Percentiles rank a stretch among this genome's conserved stretches.
Conservation (phyloP, 2,113 vertebrate genomes). For the Brachypteracias leptosomus region DNA sequence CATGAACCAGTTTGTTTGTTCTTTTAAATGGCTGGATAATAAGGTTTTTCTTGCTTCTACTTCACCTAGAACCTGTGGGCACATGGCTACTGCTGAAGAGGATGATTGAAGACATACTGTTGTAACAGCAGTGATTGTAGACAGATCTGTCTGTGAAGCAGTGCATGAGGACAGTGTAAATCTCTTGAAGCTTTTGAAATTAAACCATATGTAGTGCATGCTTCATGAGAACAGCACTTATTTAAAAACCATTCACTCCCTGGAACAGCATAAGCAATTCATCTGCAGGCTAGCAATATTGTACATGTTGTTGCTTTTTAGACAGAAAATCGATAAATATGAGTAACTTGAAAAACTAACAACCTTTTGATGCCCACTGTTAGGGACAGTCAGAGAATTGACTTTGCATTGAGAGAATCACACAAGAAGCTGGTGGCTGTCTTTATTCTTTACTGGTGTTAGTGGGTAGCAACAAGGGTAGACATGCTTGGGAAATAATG, state of each 20-base stretch:
- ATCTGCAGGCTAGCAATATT: neutral
- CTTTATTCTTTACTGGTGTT: neutral
- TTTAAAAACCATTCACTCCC: neutral
- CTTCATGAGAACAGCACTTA: neutral
- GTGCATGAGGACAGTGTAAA: neutral
- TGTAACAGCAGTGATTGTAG: neutral
- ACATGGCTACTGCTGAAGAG: neutral
- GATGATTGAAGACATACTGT: neutral
- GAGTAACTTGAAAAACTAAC: conserved; percentile 4
- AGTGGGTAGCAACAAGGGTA: neutral
- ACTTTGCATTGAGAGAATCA: neutral
- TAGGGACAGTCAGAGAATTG: neutral
- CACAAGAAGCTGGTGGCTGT: neutral
- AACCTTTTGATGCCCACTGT: neutral
- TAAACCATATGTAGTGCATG: neutral
- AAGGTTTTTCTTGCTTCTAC: neutral
- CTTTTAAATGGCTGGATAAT: neutral
- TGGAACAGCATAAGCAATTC: neutral
- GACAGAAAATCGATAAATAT: conserved; percentile 26
- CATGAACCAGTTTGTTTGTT: neutral
- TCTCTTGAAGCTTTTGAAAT: neutral
- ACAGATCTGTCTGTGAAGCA: neutral
- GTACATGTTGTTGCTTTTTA: neutral
- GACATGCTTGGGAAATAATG: neutral
- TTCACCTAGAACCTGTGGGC: neutral